Base-by-base conservation (phyloP, 2,888 invertebrate genomes). In the Agrochola circellaris region DNA sequence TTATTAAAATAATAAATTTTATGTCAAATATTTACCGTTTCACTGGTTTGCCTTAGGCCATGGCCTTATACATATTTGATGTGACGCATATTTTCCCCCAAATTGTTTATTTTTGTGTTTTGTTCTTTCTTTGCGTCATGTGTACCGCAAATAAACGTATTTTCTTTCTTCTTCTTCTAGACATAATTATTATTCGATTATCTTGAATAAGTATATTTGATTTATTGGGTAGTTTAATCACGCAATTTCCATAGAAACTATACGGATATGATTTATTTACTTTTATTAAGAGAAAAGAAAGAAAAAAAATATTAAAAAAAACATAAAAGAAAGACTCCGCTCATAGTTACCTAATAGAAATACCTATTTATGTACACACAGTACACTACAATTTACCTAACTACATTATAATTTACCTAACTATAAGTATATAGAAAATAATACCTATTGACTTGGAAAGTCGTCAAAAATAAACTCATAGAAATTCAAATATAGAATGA, bases 21-120 rank as follows among this genome's bases (percentile, higher is more conserved):
- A 45, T 38, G 26, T 48, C 26, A 56, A 38, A 61, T 68, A 56
- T 38, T 54, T 45, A 38, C 54, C 5, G 69, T 45, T 77, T 54
- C 26, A 56, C 9, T 38, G 34, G 11, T 60, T 67, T 48, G 38
- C 34, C 26, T 61, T 48, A 15, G 17, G 23, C 23, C 30, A 61
- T 20, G 30, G 30, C 34, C 34, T 62, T 13, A 23, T 15, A 15
- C n/a, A 9, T 42, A 17, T 64, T 38, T n/a, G n/a, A n/a, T n/a
- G n/a, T n/a, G n/a, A n/a, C n/a, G n/a, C n/a, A n/a, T n/a, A n/a
- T n/a, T n/a, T n/a, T n/a, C n/a, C n/a, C n/a, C n/a, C n/a, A n/a
- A n/a, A n/a, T n/a, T n/a, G n/a, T n/a, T n/a, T n/a, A n/a, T n/a
- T n/a, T n/a, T n/a, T n/a, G n/a, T n/a, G n/a, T n/a, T n/a, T n/a